Conservation (phyloP, 2,113 vertebrate species). For the Brachyhypopomus occidentalis region DNA sequence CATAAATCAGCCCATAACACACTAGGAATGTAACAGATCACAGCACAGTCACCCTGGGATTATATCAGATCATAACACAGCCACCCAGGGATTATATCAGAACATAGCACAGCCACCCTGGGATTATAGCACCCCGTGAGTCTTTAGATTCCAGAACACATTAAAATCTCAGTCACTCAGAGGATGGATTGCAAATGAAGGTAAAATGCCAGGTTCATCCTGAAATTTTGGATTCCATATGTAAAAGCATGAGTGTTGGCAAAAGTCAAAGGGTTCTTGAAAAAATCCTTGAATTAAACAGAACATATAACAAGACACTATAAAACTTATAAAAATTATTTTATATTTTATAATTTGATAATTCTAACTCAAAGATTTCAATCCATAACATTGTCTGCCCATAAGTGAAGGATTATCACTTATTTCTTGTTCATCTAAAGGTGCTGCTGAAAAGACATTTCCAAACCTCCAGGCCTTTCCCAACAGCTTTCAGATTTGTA, state of each 20-base stretch:
- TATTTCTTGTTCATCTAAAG: too few relatives aligned
- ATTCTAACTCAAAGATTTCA: too few relatives aligned
- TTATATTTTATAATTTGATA: too few relatives aligned
- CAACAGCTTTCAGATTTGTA: too few relatives aligned
- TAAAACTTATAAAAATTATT: too few relatives aligned
- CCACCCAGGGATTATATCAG: slow-evolving; percentile 23
- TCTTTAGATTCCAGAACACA: slow-evolving; percentile 39
- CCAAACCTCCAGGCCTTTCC: too few relatives aligned
- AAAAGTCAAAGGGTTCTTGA: not conserved
- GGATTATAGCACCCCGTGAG: slow-evolving; percentile 36
- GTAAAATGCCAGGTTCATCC: not conserved
- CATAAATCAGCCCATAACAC: slow-evolving; percentile 46
- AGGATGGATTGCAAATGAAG: slow-evolving; percentile 28
- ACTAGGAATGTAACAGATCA: slow-evolving; percentile 16
- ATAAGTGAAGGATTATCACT: too few relatives aligned
- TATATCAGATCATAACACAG: slow-evolving; percentile 28
- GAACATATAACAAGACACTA: too few relatives aligned
- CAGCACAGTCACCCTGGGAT: slow-evolving; percentile 34
- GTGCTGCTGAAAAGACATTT: too few relatives aligned
- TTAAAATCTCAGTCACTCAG: slow-evolving; percentile 12
- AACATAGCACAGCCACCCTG: slow-evolving; percentile 28
- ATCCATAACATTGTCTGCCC: too few relatives aligned
- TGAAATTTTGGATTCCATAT: not conserved
- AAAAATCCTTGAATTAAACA: not conserved
- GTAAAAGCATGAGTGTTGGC: too few relatives aligned